phyloP scores from a whole-genome alignment of 2,797 vertebrate species.

The Aplochiton taeniatus region DNA sequence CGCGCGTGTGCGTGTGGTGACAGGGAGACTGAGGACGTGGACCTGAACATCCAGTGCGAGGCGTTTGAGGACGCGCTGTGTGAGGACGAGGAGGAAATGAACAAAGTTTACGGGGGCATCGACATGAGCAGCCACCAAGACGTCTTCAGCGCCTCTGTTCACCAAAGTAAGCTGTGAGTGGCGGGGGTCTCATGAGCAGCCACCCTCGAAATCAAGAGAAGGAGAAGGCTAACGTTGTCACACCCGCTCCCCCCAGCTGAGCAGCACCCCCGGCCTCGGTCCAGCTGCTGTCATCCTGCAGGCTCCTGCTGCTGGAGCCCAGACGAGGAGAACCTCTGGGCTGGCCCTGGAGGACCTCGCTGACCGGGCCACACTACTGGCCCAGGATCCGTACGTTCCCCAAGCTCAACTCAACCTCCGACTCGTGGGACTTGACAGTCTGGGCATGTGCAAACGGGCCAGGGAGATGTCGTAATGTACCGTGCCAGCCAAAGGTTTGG shows the following conservation, averaged over 20 bases:
- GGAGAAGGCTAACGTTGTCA: too few relatives aligned
- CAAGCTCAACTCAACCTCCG: too few relatives aligned
- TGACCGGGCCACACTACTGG: slow-evolving; percentile 79
- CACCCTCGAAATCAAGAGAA: too few relatives aligned
- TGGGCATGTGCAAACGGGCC: too few relatives aligned
- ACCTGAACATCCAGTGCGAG: slow-evolving; percentile 85
- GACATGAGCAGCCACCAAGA: slow-evolving; percentile 86
- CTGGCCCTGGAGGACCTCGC: slow-evolving; percentile 79
- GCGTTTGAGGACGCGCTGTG: slow-evolving; percentile 82
- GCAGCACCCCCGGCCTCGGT: slow-evolving; percentile 77
- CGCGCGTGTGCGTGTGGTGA: not conserved
- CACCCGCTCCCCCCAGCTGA: slow-evolving; percentile 73
- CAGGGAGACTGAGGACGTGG: slow-evolving; percentile 83
- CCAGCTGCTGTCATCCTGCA: slow-evolving; percentile 86
- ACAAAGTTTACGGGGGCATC: slow-evolving; percentile 78
- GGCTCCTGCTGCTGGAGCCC: slow-evolving; percentile 81
- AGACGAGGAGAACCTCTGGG: slow-evolving; percentile 80
- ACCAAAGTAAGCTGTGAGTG: slow-evolving; percentile 75
- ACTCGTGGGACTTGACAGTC: too few relatives aligned
- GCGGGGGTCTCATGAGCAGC: not conserved
- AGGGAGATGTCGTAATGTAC: too few relatives aligned
- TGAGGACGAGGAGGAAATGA: slow-evolving; percentile 84
- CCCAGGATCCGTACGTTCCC: slow-evolving; percentile 26
- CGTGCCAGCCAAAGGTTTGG: too few relatives aligned
- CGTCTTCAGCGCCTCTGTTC: slow-evolving; percentile 83